These are phyloP conservation scores for Anguilla obscura DNA, from an alignment of 2,797 vertebrate species.

Conservation along the genomic window DNA sequence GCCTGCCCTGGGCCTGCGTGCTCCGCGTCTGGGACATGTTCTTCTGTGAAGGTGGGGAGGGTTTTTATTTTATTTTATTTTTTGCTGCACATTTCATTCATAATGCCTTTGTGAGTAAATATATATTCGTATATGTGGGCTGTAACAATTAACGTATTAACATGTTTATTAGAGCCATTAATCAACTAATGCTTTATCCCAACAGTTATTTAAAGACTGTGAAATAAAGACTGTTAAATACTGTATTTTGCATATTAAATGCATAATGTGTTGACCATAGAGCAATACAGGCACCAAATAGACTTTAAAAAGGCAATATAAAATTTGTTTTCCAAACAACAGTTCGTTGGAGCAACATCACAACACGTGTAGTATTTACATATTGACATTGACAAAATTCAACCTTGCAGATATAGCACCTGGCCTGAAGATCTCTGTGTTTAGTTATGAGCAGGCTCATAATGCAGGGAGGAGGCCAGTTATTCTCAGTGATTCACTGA, in stretches of 20 bases:
- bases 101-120: neutral
- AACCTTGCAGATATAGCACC: too few species aligned
- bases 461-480: too few species aligned
- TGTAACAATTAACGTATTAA: neutral
- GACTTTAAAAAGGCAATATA: neutral
- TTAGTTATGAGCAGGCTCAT: too few species aligned
- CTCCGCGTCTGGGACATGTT: constrained; percentile 95
- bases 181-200: neutral
- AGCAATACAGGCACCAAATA: neutral
- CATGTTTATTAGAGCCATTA: neutral
- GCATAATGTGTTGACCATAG: neutral
- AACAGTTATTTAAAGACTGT: neutral
- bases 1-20: constrained; percentile 84
- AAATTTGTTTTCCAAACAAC: neutral
- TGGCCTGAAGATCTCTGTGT: too few species aligned
- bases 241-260: neutral
- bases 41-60: constrained; percentile 86
- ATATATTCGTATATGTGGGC: neutral
- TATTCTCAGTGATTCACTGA: too few species aligned
- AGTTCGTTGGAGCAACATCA: neutral
- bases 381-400: too few species aligned
- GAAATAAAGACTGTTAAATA: too few species aligned
- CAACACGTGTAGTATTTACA: too few species aligned
- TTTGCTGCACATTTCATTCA: neutral
- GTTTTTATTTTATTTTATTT: neutral